A percentile compares a stretch with the other conserved stretches of the same genome.
Conservation (phyloP, 1,140 invertebrate genomes). For the Leptonema lineaticorne region DNA sequence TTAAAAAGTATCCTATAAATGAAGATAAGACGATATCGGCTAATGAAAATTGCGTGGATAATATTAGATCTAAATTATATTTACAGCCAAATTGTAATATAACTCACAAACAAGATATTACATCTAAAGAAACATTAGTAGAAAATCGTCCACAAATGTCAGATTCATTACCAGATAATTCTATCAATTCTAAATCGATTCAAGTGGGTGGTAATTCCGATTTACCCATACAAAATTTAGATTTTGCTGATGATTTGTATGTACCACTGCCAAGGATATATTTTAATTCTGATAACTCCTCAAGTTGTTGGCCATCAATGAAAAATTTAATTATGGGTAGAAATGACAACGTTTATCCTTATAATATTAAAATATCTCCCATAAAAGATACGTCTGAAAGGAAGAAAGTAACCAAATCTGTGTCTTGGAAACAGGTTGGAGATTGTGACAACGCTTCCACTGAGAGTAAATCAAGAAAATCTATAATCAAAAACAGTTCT, state of each 20-base stretch:
- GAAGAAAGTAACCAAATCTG: slow-evolving; percentile 27
- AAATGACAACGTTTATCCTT: slow-evolving; percentile 36
- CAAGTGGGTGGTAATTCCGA: slow-evolving; percentile 1
- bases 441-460: background rate
- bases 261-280: slow-evolving; percentile 36
- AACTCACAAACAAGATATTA: background rate
- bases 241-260: slow-evolving; percentile 37
- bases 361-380: slow-evolving; percentile 37
- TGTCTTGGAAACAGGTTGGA: slow-evolving; percentile 30
- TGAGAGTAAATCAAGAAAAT: background rate
- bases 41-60: background rate
- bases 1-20: too few relatives aligned
- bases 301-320: slow-evolving; percentile 33
- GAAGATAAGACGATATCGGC: too few relatives aligned
- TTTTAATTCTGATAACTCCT: slow-evolving; percentile 22
- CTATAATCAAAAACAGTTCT: slow-evolving; percentile 4
- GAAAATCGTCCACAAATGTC: too few relatives aligned
- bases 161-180: background rate
- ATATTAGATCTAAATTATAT: background rate
- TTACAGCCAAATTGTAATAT: background rate
- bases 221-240: background rate
- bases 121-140: too few relatives aligned
- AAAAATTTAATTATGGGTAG: slow-evolving; percentile 37
- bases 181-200: slow-evolving; percentile 25
- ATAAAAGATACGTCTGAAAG: slow-evolving; percentile 4